phyloP scores from a whole-genome alignment of 92 coral and sea anemone species.

The Metridium senile region DNA sequence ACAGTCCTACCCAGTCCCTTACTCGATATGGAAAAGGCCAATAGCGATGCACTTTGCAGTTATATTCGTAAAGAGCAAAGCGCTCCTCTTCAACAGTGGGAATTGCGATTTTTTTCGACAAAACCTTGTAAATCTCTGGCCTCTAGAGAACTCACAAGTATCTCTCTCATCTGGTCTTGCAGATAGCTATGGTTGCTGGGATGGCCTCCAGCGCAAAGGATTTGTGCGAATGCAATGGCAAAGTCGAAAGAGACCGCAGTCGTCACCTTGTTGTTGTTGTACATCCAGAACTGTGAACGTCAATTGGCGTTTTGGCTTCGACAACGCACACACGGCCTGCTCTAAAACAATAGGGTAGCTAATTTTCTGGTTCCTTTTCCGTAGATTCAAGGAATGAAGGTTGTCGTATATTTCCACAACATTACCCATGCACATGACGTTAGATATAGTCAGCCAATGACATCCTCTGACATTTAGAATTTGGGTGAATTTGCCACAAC shows the following conservation, averaged over 20 bases:
- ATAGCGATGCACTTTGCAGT: slow-evolving; percentile 26
- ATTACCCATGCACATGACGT: neutral
- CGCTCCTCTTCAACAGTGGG: neutral
- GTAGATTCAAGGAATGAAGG: slow-evolving; percentile 23
- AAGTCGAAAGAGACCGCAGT: slow-evolving; percentile 56
- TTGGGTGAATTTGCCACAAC: slow-evolving; percentile 10
- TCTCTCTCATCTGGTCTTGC: slow-evolving; percentile 42
- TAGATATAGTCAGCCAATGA: slow-evolving; percentile 56
- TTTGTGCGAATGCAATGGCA: slow-evolving; percentile 36
- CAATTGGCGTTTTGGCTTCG: slow-evolving; percentile 7
- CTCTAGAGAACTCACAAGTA: slow-evolving; percentile 22
- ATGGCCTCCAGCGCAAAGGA: slow-evolving; percentile 31
- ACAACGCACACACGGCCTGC: slow-evolving; percentile 32
- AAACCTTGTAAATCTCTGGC: slow-evolving; percentile 29
- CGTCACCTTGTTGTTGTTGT: slow-evolving; percentile 40
- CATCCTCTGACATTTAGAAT: slow-evolving; percentile 34
- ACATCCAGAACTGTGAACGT: slow-evolving; percentile 27
- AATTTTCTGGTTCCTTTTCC: slow-evolving; percentile 9
- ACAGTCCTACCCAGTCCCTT: no score
- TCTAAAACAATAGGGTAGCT: slow-evolving; percentile 56
- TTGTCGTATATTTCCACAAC: slow-evolving; percentile 48
- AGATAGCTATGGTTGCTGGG: slow-evolving; percentile 16
- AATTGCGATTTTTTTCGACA: neutral
- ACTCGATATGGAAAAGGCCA: no score
- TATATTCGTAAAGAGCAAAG: slow-evolving; percentile 38